phyloP scores from a whole-genome alignment of 2,888 invertebrate species.

The Lasioglossum leucozonium region DNA sequence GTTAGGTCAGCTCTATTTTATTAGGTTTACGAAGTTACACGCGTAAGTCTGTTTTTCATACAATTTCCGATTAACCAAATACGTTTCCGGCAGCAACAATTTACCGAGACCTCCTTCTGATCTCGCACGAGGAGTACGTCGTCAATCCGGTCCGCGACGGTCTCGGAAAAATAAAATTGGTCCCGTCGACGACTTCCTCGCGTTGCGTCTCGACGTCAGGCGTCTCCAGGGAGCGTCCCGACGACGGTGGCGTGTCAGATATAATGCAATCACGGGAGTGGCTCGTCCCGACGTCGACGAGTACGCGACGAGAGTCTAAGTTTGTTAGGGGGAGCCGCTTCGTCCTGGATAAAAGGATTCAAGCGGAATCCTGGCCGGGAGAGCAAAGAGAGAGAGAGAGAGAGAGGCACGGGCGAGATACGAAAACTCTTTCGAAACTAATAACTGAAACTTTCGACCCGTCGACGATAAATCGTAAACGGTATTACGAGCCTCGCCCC shows the following conservation, averaged over 20 bases:
- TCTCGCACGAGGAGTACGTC: not conserved
- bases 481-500: not conserved
- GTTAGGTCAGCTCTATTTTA: too few species aligned
- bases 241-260: conserved; percentile 52
- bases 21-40: too few species aligned
- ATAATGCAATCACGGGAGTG: conserved; percentile 67
- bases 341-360: conserved; percentile 47
- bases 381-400: not conserved
- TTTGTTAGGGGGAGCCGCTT: conserved; percentile 53
- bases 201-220: conserved; percentile 20
- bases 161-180: conserved; percentile 52
- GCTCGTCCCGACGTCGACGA: conserved; percentile 51
- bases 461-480: conserved; percentile 23
- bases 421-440: conserved; percentile 21
- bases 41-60: too few species aligned
- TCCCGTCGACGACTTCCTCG: conserved; percentile 36
- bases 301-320: conserved; percentile 56
- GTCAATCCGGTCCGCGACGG: not conserved
- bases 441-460: conserved; percentile 11
- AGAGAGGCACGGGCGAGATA: not conserved
- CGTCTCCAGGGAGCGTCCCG: conserved; percentile 36
- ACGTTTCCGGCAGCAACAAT: too few species aligned
- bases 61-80: too few species aligned
- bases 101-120: not conserved
- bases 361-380: not conserved